Conservation (phyloP, 2,113 vertebrate species). For the Neolamprologus toae region DNA sequence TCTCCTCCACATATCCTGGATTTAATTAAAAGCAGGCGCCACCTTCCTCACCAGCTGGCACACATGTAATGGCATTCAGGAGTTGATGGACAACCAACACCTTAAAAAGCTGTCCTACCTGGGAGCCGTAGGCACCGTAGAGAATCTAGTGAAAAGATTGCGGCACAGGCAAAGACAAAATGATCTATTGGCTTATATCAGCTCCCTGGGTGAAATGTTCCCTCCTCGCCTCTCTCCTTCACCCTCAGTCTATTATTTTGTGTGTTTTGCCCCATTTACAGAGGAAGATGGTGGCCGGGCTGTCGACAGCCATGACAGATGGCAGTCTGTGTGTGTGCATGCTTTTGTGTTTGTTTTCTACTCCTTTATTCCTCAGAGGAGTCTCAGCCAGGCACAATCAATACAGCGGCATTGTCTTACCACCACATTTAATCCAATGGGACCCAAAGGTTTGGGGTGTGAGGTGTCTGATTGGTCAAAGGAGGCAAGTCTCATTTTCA, state of each 20-base stretch:
- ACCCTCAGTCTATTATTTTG: conserved; percentile 48
- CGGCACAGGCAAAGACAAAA: background rate
- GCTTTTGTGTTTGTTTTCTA: conserved; percentile 31
- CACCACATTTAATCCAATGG: conserved; percentile 7
- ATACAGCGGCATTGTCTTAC: conserved; percentile 35
- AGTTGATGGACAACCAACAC: conserved; percentile 4
- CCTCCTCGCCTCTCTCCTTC: background rate
- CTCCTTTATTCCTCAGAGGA: conserved; percentile 6
- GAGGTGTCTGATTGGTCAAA: background rate
- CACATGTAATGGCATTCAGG: conserved; percentile 12
- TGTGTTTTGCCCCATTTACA: conserved; percentile 53
- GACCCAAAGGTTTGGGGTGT: background rate
- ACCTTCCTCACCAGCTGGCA: background rate
- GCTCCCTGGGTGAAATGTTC: background rate
- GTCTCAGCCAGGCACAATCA: conserved; percentile 24
- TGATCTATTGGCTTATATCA: conserved; percentile 1
- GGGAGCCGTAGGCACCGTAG: background rate
- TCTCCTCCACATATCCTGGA: background rate
- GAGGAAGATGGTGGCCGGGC: conserved; percentile 47
- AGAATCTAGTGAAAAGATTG: background rate
- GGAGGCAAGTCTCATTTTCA: background rate
- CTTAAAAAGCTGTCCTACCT: conserved; percentile 8
- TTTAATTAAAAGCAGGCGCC: conserved; percentile 23
- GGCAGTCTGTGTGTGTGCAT: conserved; percentile 6
- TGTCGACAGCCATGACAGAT: conserved; percentile 64